Evolutionary conservation across 2,113 vertebrate genomes (phyloP).

Genomic region (rat (Rattus norvegicus)): DNA sequence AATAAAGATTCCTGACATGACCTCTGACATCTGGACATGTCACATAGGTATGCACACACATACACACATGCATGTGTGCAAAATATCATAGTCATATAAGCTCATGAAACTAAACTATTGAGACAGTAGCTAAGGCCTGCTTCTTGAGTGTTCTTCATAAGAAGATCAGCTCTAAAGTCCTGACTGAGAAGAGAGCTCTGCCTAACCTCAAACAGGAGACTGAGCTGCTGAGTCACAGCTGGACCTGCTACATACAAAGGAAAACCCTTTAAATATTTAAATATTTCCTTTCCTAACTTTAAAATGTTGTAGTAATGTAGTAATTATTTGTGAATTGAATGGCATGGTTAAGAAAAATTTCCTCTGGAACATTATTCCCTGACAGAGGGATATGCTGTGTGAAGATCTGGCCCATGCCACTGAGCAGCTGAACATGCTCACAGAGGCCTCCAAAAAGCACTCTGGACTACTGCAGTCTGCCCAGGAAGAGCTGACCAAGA

Average conservation of each 20-base stretch:
- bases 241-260: not conserved
- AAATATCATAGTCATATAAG: not conserved
- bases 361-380: not conserved
- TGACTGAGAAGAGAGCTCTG: not conserved
- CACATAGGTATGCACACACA: not conserved
- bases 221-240: not conserved
- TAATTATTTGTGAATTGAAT: not conserved
- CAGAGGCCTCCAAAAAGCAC: conserved; percentile 92
- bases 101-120: not conserved
- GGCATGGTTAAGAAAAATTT: not conserved
- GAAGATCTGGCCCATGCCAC: conserved; percentile 92
- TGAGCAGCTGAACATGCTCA: conserved; percentile 93
- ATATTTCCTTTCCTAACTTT: not conserved
- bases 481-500: conserved; percentile 88
- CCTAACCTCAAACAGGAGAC: not conserved
- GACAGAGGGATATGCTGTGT: conserved; percentile 93
- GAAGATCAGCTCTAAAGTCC: not conserved
- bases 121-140: not conserved
- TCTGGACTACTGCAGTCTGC: conserved; percentile 87
- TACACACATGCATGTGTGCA: not conserved
- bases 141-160: not conserved
- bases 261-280: not conserved
- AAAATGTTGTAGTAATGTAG: not conserved
- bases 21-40: not conserved
- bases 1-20: not conserved